Evolutionary conservation across 2,113 vertebrate genomes (phyloP).

Genomic region (Sturnira hondurensis): DNA sequence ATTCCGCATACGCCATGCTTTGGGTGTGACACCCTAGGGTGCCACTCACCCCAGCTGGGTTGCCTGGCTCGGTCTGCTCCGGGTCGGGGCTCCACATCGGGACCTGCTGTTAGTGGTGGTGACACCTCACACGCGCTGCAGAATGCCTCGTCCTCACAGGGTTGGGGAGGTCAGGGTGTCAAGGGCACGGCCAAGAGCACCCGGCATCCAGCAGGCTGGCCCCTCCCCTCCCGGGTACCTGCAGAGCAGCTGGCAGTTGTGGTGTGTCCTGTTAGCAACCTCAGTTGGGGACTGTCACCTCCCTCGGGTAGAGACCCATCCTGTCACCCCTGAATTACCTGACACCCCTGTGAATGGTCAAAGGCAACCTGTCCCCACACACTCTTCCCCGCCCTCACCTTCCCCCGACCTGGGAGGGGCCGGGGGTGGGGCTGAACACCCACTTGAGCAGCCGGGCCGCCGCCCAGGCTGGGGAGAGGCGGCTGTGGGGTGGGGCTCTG

Average conservation of each 20-base stretch:
- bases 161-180: background rate
- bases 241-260: rapidly evolving
- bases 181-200: rapidly evolving
- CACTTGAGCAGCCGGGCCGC: rapidly evolving
- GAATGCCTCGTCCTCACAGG: rapidly evolving
- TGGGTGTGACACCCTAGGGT: background rate
- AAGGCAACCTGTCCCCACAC: too few relatives aligned
- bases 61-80: background rate
- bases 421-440: too few relatives aligned
- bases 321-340: background rate
- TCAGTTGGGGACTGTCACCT: background rate
- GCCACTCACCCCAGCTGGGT: background rate
- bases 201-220: rapidly evolving
- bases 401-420: background rate
- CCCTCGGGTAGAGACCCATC: rapidly evolving
- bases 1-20: background rate
- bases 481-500: background rate
- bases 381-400: rapidly evolving
- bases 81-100: rapidly evolving
- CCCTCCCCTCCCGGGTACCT: rapidly evolving
- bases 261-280: rapidly evolving
- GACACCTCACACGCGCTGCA: too few relatives aligned
- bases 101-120: rapidly evolving
- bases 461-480: background rate
- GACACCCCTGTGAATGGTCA: background rate